Evolutionary conservation across 2,113 vertebrate species (phyloP).

Genomic region (Atractosteus spatula): DNA sequence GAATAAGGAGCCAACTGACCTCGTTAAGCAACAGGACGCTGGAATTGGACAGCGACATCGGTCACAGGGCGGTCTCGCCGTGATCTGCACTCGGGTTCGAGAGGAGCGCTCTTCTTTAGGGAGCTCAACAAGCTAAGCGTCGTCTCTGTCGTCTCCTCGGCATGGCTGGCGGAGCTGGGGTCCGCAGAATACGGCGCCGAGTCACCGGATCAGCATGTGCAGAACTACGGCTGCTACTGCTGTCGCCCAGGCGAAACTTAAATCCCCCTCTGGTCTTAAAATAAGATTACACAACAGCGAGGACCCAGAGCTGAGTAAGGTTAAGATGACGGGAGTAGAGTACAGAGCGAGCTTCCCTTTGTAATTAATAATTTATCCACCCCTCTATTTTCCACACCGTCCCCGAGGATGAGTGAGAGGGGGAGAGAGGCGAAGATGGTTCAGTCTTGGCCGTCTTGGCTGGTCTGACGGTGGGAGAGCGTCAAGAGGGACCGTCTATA

Average conservation of each 20-base stretch:
- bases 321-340: conserved; percentile 30
- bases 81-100: conserved; percentile 34
- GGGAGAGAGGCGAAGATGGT: conserved; percentile 17
- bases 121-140: conserved; percentile 1
- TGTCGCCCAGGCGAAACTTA: not conserved
- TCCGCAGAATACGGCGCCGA: not conserved
- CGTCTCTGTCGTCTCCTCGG: conserved; percentile 25
- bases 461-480: too few relatives aligned
- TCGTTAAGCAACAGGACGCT: conserved; percentile 70
- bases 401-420: conserved; percentile 19
- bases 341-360: conserved; percentile 48
- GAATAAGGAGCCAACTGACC: conserved; percentile 45
- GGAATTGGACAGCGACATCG: conserved; percentile 70
- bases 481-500: too few relatives aligned
- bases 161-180: too few relatives aligned
- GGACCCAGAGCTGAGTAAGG: conserved; percentile 11
- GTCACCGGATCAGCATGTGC: conserved; percentile 6
- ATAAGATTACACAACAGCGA: conserved; percentile 34
- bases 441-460: conserved; percentile 11
- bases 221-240: conserved; percentile 18
- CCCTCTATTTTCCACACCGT: conserved; percentile 44
- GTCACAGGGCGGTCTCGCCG: conserved; percentile 30
- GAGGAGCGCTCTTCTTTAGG: conserved; percentile 9
- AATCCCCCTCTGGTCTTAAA: too few relatives aligned
- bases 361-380: conserved; percentile 56